phyloP scores from a whole-genome alignment of 1,140 invertebrate genomes.

The Orussus abietinus region DNA sequence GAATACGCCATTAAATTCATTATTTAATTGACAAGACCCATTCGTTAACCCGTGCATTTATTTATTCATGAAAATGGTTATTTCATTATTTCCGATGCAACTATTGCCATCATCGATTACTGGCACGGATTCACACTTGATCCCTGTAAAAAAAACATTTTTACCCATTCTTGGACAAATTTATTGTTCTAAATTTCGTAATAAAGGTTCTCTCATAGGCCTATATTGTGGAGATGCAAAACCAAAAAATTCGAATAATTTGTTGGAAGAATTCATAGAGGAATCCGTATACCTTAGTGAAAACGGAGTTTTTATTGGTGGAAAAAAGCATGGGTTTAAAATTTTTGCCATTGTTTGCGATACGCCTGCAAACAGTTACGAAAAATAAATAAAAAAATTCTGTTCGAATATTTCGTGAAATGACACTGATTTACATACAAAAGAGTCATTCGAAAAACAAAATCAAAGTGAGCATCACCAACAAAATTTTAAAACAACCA shows the following conservation, averaged over 20 bases:
- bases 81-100: too few species aligned
- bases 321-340: background rate
- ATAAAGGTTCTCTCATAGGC: background rate
- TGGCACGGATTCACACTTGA: too few species aligned
- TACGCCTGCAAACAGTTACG: conserved; percentile 3
- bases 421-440: background rate
- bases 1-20: too few species aligned
- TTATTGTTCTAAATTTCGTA: conserved; percentile 2
- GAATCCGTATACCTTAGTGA: background rate
- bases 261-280: conserved; percentile 10
- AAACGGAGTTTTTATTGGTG: conserved; percentile 4
- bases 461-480: conserved; percentile 1
- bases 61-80: too few species aligned
- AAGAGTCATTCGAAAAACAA: conserved; percentile 2
- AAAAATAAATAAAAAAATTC: conserved; percentile 5
- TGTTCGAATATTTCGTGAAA: conserved; percentile 1
- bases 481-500: background rate
- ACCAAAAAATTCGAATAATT: background rate
- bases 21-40: too few species aligned
- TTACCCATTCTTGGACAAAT: conserved; percentile 7
- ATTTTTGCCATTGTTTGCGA: conserved; percentile 7
- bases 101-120: too few species aligned
- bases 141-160: background rate
- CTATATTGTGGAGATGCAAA: conserved; percentile 9
- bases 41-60: too few species aligned